phyloP scores from a whole-genome alignment of 2,797 vertebrate species.

The Artibeus lituratus region DNA sequence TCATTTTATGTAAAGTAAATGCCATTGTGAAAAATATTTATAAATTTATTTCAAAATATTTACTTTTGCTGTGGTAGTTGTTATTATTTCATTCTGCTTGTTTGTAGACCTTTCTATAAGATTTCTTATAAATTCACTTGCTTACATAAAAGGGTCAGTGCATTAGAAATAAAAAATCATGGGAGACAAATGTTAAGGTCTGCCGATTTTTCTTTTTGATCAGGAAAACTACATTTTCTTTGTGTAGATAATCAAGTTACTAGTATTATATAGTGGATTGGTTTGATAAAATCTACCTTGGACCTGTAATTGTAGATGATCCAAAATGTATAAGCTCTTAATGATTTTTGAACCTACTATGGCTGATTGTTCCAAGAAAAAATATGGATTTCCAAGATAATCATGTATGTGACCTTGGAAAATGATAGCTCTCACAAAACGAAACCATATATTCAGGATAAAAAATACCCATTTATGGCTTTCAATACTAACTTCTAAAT shows the following conservation, averaged over 20 bases:
- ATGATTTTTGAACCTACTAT: not conserved
- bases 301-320: not conserved
- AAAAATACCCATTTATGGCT: not conserved
- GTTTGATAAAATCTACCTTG: not conserved
- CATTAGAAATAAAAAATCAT: not conserved
- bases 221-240: not conserved
- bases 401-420: not conserved
- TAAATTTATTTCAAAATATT: not conserved
- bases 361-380: not conserved
- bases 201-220: not conserved
- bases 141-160: not conserved
- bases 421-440: not conserved
- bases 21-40: not conserved
- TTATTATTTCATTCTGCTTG: not conserved
- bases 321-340: not conserved
- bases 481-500: not conserved
- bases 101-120: not conserved
- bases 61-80: not conserved
- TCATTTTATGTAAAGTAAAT: not conserved
- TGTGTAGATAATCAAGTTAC: not conserved
- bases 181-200: not conserved
- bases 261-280: not conserved
- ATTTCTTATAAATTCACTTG: not conserved
- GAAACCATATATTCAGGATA: not conserved
- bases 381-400: not conserved